Percentiles rank a stretch among this genome's conserved stretches.
Conservation (phyloP, 2,113 vertebrate species). For the human region DNA sequence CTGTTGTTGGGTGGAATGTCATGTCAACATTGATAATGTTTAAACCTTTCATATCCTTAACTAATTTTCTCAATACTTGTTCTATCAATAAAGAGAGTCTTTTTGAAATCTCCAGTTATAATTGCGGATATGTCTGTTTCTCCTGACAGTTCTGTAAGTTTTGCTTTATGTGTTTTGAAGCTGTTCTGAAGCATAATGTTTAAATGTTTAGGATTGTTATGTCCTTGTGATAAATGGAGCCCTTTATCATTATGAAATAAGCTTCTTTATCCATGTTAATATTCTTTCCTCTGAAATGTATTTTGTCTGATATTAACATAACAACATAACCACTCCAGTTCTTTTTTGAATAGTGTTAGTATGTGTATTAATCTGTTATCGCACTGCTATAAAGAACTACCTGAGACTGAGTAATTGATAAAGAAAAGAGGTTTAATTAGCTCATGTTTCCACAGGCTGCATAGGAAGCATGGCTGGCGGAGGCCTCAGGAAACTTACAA, state of each 20-base stretch:
- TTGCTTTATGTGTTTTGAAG: conserved; percentile 35
- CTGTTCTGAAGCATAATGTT: background rate
- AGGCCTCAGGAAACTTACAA: no score
- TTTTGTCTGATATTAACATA: conserved; percentile 5
- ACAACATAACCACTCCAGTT: background rate
- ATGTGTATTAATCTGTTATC: background rate
- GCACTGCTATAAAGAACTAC: no score
- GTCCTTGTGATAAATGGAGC: background rate
- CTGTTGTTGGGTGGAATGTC: background rate
- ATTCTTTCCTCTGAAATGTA: conserved; percentile 4
- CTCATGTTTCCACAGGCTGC: no score
- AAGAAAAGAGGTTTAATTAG: no score
- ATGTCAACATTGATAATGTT: background rate
- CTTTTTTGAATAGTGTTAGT: background rate
- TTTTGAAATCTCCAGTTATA: background rate
- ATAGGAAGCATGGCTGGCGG: no score
- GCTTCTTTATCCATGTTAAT: background rate
- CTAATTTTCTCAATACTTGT: background rate
- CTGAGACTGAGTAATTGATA: no score
- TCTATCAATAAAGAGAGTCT: background rate
- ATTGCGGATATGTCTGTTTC: background rate
- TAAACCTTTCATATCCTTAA: background rate
- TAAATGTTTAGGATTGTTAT: background rate
- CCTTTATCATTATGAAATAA: background rate
- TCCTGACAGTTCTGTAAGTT: background rate